These are phyloP conservation scores for Umimayanthus chanpuru DNA, from an alignment of 92 coral and sea anemone species.

Conservation along the genomic window DNA sequence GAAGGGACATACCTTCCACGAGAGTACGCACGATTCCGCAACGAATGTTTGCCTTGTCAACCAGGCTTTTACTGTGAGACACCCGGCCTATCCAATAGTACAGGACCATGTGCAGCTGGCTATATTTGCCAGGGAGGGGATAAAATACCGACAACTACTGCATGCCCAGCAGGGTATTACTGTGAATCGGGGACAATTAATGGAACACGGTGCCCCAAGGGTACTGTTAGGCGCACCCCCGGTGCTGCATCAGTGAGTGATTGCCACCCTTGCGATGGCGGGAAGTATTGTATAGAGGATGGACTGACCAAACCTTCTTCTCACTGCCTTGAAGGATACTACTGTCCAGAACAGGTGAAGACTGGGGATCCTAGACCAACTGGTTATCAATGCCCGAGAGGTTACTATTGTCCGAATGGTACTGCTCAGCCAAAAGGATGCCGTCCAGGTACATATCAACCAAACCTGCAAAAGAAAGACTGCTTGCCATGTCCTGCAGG, in stretches of 20 bases:
- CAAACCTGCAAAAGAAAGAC: constrained; percentile 53
- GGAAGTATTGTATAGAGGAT: constrained; percentile 78
- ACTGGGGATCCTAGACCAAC: constrained; percentile 71
- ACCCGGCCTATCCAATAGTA: constrained; percentile 66
- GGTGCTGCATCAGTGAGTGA: constrained; percentile 76
- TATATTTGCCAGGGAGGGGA: constrained; percentile 84
- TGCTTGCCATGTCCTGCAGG: constrained; percentile 88
- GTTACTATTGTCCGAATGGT: constrained; percentile 80
- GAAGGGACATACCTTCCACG: constrained; percentile 80
- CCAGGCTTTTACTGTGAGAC: constrained; percentile 78
- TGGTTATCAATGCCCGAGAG: constrained; percentile 80
- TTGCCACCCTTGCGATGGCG: constrained; percentile 86
- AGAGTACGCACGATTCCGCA: constrained; percentile 55
- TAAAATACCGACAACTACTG: constrained; percentile 58
- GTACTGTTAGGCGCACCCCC: constrained; percentile 76
- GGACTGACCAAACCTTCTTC: constrained; percentile 74
- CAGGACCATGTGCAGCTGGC: constrained; percentile 81
- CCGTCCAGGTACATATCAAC: constrained; percentile 88
- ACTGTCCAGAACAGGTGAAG: constrained; percentile 82
- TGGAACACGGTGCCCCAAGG: constrained; percentile 85
- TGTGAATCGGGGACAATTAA: constrained; percentile 83
- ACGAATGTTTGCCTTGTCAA: constrained; percentile 81
- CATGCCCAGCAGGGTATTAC: constrained; percentile 78
- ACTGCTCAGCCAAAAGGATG: constrained; percentile 89
- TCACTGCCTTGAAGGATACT: constrained; percentile 77